Evolutionary conservation across 1,140 invertebrate species (phyloP).

Genomic region (Megathymus violae): DNA sequence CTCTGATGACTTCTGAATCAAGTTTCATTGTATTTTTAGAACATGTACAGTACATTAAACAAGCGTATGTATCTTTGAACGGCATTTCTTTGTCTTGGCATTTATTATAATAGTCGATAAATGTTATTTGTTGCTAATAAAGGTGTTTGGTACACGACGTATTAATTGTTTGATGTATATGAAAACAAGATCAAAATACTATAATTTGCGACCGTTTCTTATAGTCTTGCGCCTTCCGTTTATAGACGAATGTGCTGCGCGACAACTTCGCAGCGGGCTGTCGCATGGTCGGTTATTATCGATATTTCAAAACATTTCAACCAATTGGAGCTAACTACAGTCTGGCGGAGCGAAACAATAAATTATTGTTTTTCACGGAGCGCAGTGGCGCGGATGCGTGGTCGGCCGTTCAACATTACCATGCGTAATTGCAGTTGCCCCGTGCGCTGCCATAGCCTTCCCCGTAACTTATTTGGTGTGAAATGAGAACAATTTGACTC

Average conservation of each 20-base stretch:
- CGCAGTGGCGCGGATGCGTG: conserved; percentile 19
- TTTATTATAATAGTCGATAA: too few relatives aligned
- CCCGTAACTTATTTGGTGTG: conserved; percentile 75
- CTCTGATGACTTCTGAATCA: too few relatives aligned
- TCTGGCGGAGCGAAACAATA: conserved; percentile 37
- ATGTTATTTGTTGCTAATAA: conserved; percentile 8
- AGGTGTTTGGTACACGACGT: conserved; percentile 22
- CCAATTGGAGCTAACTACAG: conserved; percentile 30
- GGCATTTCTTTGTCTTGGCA: too few relatives aligned
- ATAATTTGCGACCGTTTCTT: conserved; percentile 31
- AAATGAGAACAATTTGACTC: conserved; percentile 75
- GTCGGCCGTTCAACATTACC: conserved; percentile 46
- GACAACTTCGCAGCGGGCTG: conserved; percentile 26
- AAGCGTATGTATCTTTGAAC: too few relatives aligned
- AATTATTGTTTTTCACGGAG: conserved; percentile 43
- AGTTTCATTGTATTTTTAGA: too few relatives aligned
- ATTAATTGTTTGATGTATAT: conserved; percentile 26
- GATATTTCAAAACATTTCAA: conserved; percentile 26
- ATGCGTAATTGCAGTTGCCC: conserved; percentile 64
- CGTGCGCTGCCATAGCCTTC: conserved; percentile 43
- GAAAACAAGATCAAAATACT: conserved; percentile 23
- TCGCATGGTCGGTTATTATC: conserved; percentile 22
- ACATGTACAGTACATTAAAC: too few relatives aligned
- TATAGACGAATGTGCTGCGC: conserved; percentile 24
- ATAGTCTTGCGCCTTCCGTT: conserved; percentile 7